Conservation (phyloP, 1,140 invertebrate species). For the Dendrolimus punctatus region DNA sequence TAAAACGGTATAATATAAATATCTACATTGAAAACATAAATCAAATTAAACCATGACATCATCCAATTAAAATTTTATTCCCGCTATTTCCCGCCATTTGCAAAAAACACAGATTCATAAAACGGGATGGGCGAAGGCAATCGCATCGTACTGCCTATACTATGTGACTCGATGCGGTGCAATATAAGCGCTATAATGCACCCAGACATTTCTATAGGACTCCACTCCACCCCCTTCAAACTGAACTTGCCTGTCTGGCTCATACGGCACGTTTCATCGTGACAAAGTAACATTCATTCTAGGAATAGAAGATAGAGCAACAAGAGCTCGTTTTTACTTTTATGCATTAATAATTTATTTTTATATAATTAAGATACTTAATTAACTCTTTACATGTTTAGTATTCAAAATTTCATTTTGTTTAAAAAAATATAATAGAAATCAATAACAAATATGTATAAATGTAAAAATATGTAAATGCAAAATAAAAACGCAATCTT, state of each 20-base stretch:
- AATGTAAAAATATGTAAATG: too few species aligned
- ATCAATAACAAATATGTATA: too few species aligned
- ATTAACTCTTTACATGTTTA: too few species aligned
- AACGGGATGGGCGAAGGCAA: slow-evolving; percentile 27
- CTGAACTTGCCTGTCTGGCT: slow-evolving; percentile 24
- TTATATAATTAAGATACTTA: too few species aligned
- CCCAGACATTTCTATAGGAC: slow-evolving; percentile 59
- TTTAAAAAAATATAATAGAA: too few species aligned
- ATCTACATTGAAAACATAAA: too few species aligned
- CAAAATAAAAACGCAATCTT: background rate
- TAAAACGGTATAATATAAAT: too few species aligned
- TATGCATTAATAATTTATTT: too few species aligned
- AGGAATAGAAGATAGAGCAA: slow-evolving; percentile 14
- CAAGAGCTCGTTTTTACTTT: too few species aligned
- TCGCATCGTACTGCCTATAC: slow-evolving; percentile 33
- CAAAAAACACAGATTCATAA: slow-evolving; percentile 8
- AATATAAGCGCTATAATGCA: slow-evolving; percentile 49
- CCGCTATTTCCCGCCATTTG: slow-evolving; percentile 18
- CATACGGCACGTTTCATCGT: slow-evolving; percentile 16
- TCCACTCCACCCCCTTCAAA: slow-evolving; percentile 31
- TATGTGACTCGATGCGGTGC: slow-evolving; percentile 34
- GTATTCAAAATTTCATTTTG: too few species aligned
- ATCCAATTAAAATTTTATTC: background rate
- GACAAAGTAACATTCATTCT: slow-evolving; percentile 17
- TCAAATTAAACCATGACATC: too few species aligned